Evolutionary conservation across 2,113 vertebrate species (phyloP).

Genomic region (Tragulus kanchil): DNA sequence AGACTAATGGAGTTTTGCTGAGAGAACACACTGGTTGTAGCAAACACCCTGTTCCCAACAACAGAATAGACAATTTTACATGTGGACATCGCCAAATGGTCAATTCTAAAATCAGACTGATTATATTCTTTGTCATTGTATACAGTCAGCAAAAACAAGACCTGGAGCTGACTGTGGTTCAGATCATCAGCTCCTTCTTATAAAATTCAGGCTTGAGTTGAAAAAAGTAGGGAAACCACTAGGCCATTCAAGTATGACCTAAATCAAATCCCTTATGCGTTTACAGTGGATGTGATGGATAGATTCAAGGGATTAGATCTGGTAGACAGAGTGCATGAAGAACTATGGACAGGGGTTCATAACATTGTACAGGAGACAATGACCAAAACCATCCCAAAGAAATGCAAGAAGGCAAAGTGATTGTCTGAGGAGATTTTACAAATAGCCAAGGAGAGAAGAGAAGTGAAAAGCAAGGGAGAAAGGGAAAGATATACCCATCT

Average conservation of each 20-base stretch:
- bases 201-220: not conserved
- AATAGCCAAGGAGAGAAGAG: not conserved
- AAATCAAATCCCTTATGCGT: not conserved
- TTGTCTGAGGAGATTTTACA: not conserved
- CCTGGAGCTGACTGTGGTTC: not conserved
- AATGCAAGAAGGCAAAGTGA: not conserved
- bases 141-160: not conserved
- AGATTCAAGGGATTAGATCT: not conserved
- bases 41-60: not conserved
- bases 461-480: not conserved
- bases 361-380: not conserved
- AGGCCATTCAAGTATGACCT: not conserved
- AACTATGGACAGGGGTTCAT: not conserved
- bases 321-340: not conserved
- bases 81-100: not conserved
- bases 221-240: not conserved
- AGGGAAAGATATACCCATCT: not conserved
- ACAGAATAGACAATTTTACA: not conserved
- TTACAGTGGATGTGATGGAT: not conserved
- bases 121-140: not conserved
- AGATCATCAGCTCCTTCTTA: not conserved
- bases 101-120: not conserved
- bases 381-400: not conserved
- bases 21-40: not conserved
- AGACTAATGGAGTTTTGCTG: not conserved